These are phyloP conservation scores for Zaprionus capensis DNA, from an alignment of 1,140 invertebrate genomes.

Conservation along the genomic window DNA sequence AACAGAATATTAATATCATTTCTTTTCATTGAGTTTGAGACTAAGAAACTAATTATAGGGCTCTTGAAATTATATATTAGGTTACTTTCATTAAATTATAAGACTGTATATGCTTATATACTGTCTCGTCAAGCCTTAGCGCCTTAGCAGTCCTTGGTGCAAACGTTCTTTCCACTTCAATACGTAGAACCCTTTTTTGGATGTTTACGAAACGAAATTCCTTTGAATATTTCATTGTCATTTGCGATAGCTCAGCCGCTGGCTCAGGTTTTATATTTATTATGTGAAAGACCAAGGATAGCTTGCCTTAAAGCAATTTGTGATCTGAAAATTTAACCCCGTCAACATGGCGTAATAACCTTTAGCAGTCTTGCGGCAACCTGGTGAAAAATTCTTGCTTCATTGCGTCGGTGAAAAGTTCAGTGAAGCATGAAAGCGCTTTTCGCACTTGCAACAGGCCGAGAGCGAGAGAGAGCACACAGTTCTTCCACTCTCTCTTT, in stretches of 20 bases:
- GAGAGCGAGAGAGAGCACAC: neutral
- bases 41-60: neutral
- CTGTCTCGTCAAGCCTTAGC: neutral
- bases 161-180: neutral
- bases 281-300: neutral
- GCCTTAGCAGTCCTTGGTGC: neutral
- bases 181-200: neutral
- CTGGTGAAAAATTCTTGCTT: slow-evolving; percentile 53
- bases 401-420: slow-evolving; percentile 57
- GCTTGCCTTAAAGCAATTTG: slow-evolving; percentile 19
- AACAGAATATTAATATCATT: no score
- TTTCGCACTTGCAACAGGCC: slow-evolving; percentile 68
- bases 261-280: neutral
- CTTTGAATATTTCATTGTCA: slow-evolving; percentile 26
- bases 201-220: neutral
- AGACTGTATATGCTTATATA: neutral
- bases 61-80: neutral
- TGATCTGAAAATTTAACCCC: slow-evolving; percentile 27
- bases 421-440: slow-evolving; percentile 75
- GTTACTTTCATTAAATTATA: neutral
- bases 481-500: neutral
- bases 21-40: neutral
- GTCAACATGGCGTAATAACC: slow-evolving; percentile 35
- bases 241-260: neutral
- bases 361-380: slow-evolving; percentile 31